Conservation (phyloP, 2,888 invertebrate genomes). For the Gortyna flavago region DNA sequence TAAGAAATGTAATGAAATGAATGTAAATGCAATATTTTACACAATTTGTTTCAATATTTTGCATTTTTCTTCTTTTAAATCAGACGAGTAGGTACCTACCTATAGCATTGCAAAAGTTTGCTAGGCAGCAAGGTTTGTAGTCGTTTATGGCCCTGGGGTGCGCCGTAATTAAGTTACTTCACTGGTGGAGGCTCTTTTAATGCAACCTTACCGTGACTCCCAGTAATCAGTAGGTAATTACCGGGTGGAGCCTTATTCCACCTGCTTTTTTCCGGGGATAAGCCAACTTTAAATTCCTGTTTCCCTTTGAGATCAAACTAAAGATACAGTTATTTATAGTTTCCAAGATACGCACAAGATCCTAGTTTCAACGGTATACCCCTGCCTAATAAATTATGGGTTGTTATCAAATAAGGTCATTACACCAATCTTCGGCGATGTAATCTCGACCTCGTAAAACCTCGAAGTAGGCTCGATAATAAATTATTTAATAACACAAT, state of each 20-base stretch:
- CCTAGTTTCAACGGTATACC: background rate
- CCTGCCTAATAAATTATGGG: constrained; percentile 24
- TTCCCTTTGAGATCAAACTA: constrained; percentile 13
- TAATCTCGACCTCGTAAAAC: constrained; percentile 44
- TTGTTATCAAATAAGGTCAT: constrained; percentile 27
- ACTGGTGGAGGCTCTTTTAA: constrained; percentile 6
- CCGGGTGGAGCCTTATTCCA: background rate
- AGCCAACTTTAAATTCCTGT: constrained; percentile 2
- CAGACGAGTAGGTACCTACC: background rate
- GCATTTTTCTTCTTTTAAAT: background rate
- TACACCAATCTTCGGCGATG: constrained; percentile 28
- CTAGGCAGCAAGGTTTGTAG: background rate
- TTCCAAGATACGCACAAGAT: background rate
- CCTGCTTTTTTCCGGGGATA: background rate
- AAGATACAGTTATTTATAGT: constrained; percentile 23
- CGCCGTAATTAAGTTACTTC: background rate
- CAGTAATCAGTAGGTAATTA: constrained; percentile 29
- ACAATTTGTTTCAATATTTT: background rate
- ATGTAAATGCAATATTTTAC: background rate
- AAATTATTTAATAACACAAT: constrained; percentile 56
- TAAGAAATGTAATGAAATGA: background rate
- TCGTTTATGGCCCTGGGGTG: background rate
- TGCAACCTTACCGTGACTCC: constrained; percentile 35
- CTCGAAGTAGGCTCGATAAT: constrained; percentile 34
- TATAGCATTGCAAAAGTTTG: background rate